Percentiles rank a stretch among this genome's conserved stretches.
Conservation (phyloP, 2,113 vertebrate species). For the Phocoena phocoena region DNA sequence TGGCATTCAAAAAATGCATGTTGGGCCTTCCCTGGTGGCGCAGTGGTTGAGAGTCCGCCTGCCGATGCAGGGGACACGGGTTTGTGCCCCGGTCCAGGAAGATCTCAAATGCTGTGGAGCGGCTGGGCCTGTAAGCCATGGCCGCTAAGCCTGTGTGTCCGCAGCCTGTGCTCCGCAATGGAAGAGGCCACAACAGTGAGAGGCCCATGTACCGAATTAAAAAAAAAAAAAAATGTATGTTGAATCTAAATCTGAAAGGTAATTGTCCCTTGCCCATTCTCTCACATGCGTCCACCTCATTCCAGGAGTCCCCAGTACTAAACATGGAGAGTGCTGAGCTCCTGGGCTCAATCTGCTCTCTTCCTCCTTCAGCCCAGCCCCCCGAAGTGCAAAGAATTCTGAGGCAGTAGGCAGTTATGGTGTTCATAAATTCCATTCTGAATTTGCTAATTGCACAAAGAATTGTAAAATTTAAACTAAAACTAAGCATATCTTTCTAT, state of each 20-base stretch:
- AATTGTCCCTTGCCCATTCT: neutral
- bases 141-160: rapidly evolving
- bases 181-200: too few relatives aligned
- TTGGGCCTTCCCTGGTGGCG: neutral
- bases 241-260: neutral
- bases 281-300: neutral
- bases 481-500: neutral
- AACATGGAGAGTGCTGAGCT: neutral
- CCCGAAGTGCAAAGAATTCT: neutral
- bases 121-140: too few relatives aligned
- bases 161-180: too few relatives aligned
- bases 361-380: neutral
- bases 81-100: too few relatives aligned
- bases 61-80: too few relatives aligned
- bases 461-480: conserved; percentile 32
- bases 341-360: neutral
- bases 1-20: neutral
- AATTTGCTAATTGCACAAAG: neutral
- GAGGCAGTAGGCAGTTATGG: neutral
- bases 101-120: too few relatives aligned
- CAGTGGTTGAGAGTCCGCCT: too few relatives aligned
- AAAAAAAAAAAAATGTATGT: neutral
- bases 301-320: neutral
- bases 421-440: conserved; percentile 10
- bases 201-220: rapidly evolving